Conservation (phyloP, 2,888 invertebrate species). For the Ennomos erosarius region DNA sequence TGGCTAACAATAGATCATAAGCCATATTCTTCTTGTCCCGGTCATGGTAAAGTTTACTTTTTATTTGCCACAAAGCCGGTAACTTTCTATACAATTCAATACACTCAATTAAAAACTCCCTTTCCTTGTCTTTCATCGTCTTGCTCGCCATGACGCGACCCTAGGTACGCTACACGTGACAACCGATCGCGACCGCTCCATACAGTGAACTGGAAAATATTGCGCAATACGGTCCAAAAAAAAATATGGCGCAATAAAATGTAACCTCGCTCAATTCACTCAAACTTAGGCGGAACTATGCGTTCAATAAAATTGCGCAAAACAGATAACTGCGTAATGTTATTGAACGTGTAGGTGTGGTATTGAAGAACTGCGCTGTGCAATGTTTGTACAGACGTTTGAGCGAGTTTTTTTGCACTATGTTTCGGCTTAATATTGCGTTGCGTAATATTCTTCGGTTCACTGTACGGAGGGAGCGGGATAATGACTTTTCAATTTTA, state of each 20-base stretch:
- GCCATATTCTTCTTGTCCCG: conserved; percentile 24
- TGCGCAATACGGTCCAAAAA: conserved; percentile 11
- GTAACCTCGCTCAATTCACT: too few relatives aligned
- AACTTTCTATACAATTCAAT: conserved; percentile 29
- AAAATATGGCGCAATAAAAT: conserved; percentile 7
- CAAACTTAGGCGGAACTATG: too few relatives aligned
- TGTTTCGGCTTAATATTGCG: too few relatives aligned
- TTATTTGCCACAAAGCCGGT: conserved; percentile 26
- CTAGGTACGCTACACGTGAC: background rate
- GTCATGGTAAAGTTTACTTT: conserved; percentile 30
- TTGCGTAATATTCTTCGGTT: too few relatives aligned
- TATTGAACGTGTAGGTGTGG: too few relatives aligned
- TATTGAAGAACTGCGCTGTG: too few relatives aligned
- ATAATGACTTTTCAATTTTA: too few relatives aligned
- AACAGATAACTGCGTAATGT: too few relatives aligned
- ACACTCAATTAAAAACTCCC: conserved; percentile 26
- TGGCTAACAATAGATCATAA: conserved; percentile 20
- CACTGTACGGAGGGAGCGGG: too few relatives aligned
- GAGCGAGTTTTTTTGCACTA: too few relatives aligned
- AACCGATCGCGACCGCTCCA: conserved; percentile 1
- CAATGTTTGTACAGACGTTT: too few relatives aligned
- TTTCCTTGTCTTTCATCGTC: conserved; percentile 13
- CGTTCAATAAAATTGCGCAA: too few relatives aligned
- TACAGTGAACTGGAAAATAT: conserved; percentile 13
- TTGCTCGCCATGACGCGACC: conserved; percentile 6